Evolutionary conservation across 2,888 invertebrate genomes (phyloP).

Genomic region (Agonopterix arenella): DNA sequence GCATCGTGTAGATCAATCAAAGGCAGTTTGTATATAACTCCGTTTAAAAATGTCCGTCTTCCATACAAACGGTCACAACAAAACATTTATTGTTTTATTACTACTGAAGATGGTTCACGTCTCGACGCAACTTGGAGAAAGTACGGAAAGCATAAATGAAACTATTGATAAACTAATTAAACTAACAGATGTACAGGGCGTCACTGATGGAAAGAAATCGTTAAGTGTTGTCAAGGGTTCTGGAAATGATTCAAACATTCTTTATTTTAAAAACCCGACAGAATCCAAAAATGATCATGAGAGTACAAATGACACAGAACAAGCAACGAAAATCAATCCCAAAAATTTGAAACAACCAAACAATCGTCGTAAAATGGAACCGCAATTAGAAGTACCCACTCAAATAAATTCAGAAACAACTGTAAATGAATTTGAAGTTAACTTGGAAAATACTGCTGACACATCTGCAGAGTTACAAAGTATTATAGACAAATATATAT

Average conservation of each 20-base stretch:
- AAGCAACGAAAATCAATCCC: no score
- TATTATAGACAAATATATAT: background rate
- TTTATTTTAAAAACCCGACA: no score
- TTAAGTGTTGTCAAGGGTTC: no score
- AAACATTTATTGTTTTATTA: background rate
- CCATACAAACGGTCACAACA: background rate
- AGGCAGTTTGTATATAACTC: no score
- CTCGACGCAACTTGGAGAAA: constrained; percentile 2
- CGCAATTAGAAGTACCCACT: background rate
- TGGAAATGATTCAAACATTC: no score
- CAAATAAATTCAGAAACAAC: background rate
- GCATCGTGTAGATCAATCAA: no score
- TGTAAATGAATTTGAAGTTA: constrained; percentile 1
- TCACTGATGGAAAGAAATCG: no score
- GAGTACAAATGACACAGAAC: no score
- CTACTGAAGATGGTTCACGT: background rate
- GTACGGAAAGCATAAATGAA: constrained; percentile 20
- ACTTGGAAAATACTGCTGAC: background rate
- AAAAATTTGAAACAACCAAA: background rate
- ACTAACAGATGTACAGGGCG: background rate
- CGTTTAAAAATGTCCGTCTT: no score
- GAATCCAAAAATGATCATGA: no score
- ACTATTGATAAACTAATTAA: constrained; percentile 24
- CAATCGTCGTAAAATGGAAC: background rate
- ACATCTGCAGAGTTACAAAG: background rate